These are phyloP conservation scores for Sarcoramphus papa DNA, from an alignment of 2,797 vertebrate genomes.

Conservation along the genomic window DNA sequence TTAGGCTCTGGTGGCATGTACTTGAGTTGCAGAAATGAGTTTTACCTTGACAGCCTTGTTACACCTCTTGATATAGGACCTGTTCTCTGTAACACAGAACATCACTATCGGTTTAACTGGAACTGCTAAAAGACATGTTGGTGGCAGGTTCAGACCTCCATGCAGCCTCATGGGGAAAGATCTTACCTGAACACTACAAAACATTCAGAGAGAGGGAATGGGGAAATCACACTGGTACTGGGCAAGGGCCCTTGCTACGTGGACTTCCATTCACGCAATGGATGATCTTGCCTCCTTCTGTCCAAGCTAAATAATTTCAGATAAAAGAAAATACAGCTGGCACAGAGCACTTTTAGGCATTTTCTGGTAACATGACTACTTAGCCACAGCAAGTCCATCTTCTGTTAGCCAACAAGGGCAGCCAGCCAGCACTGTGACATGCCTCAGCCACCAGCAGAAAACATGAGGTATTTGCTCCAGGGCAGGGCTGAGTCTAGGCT, in stretches of 20 bases:
- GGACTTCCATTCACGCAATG: not conserved
- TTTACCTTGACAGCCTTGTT: not conserved
- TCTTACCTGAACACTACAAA: not conserved
- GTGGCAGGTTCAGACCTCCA: not conserved
- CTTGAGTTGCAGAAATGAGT: not conserved
- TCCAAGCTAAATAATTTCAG: not conserved
- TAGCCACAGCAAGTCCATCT: not conserved
- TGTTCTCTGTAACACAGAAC: not conserved
- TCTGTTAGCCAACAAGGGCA: not conserved
- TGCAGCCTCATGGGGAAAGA: not conserved
- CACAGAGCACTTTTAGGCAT: not conserved
- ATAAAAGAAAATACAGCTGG: not conserved
- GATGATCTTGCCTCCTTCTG: not conserved
- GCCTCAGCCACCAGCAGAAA: not conserved
- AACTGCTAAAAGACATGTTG: not conserved
- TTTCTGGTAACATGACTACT: not conserved
- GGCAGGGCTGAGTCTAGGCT: not conserved
- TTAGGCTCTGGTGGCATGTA: not conserved
- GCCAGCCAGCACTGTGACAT: not conserved
- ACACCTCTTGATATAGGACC: fast-evolving
- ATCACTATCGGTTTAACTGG: not conserved
- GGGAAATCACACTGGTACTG: not conserved
- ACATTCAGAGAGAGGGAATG: not conserved
- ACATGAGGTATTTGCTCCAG: not conserved
- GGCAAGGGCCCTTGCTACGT: not conserved